Evolutionary conservation across 2,113 vertebrate genomes (phyloP).

Genomic region (Pygoscelis antarcticus): DNA sequence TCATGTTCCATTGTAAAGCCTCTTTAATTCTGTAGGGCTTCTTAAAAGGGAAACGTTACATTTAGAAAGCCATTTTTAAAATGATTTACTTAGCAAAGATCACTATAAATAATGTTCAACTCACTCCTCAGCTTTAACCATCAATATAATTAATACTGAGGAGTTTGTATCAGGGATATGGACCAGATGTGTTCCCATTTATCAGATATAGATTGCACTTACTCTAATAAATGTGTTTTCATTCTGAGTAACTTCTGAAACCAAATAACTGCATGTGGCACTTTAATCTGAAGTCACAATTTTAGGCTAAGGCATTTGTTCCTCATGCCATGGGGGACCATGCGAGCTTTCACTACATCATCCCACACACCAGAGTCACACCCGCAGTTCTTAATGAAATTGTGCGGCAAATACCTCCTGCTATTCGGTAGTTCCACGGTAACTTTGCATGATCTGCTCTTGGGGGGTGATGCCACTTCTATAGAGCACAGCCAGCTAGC

Average conservation of each 20-base stretch:
- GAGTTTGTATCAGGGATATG: conserved; percentile 60
- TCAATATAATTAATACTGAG: conserved; percentile 77
- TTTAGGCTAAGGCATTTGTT: conserved; percentile 43
- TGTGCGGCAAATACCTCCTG: not conserved
- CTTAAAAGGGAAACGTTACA: conserved; percentile 88
- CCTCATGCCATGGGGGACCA: not conserved
- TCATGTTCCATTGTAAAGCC: conserved; percentile 91
- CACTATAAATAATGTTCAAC: conserved; percentile 79
- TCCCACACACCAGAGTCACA: not conserved
- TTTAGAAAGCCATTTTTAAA: conserved; percentile 82
- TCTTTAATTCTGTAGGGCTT: conserved; percentile 91
- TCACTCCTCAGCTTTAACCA: conserved; percentile 75
- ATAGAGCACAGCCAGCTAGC: not conserved
- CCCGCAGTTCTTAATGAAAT: not conserved
- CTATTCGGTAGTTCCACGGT: conserved; percentile 13
- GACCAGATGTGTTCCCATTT: conserved; percentile 79
- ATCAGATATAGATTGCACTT: conserved; percentile 70
- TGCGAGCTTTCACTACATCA: not conserved
- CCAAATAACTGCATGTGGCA: conserved; percentile 57
- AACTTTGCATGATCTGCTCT: not conserved
- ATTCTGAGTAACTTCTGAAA: conserved; percentile 66
- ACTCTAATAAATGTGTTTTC: conserved; percentile 71
- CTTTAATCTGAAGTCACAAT: conserved; percentile 57
- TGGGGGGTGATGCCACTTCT: not conserved
- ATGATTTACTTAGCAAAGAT: conserved; percentile 83